Conservation (phyloP, 2,797 vertebrate genomes). For the Sphenopsis melanotis region DNA sequence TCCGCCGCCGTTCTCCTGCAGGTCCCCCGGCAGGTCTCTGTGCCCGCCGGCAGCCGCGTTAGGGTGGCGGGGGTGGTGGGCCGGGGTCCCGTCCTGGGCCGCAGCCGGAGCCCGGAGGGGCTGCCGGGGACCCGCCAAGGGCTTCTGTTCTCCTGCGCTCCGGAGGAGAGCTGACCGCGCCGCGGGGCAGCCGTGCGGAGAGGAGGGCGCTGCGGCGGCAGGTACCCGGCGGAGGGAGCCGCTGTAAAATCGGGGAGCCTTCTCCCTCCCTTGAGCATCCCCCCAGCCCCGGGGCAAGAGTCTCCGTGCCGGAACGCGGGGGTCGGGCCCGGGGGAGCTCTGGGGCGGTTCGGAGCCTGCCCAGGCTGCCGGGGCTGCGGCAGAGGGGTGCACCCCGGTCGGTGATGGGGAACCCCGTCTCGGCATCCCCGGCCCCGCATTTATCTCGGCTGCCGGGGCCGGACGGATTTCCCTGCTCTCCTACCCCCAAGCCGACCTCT, state of each 20-base stretch:
- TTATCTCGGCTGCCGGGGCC: not conserved
- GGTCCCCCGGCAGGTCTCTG: not conserved
- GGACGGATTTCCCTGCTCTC: not conserved
- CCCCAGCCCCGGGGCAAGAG: not conserved
- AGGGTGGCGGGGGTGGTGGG: not conserved
- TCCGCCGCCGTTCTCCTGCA: not conserved
- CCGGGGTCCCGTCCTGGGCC: not conserved
- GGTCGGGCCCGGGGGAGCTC: not conserved
- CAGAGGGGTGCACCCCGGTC: not conserved
- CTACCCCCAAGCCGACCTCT: not conserved
- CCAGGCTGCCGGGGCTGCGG: not conserved
- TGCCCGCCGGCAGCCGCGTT: not conserved
- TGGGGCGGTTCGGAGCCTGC: not conserved
- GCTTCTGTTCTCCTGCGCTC: not conserved
- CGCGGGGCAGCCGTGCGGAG: not conserved
- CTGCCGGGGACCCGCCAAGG: not conserved
- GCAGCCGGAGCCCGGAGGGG: not conserved
- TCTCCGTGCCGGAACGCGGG: not conserved
- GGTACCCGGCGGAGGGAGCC: not conserved
- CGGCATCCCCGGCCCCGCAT: not conserved
- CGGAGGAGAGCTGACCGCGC: not conserved
- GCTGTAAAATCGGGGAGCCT: not conserved
- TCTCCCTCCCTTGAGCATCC: not conserved
- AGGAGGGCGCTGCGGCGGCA: not conserved
- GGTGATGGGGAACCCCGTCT: not conserved